phyloP scores from a whole-genome alignment of 2,113 vertebrate genomes.

The Egretta garzetta region DNA sequence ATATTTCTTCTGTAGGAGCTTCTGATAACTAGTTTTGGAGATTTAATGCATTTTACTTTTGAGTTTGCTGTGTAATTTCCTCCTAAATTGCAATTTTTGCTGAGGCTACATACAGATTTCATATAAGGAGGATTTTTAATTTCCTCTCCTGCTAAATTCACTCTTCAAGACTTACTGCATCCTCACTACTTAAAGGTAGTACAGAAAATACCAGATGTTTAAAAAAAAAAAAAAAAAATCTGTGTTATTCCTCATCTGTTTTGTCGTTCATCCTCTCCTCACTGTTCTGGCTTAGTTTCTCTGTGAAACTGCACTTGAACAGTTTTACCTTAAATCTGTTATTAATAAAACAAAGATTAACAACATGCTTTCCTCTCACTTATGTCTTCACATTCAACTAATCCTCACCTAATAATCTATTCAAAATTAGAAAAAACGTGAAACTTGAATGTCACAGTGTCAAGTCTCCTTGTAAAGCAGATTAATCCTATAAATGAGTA shows the following conservation, averaged over 20 bases:
- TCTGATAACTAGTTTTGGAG: not conserved
- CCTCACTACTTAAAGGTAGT: not conserved
- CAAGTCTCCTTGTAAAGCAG: not conserved
- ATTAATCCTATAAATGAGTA: not conserved
- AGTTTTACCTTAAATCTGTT: constrained; percentile 18
- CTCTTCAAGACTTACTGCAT: not conserved
- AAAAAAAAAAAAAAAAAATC: not conserved
- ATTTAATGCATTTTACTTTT: not conserved
- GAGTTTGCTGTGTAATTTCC: not conserved
- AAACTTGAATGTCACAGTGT: not conserved
- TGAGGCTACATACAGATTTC: not conserved
- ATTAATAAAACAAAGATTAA: constrained; percentile 18
- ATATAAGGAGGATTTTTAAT: not conserved
- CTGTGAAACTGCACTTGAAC: not conserved
- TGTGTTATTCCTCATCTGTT: not conserved
- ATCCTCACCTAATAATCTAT: not conserved
- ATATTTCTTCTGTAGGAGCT: not conserved
- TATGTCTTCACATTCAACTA: not conserved
- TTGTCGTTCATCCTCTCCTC: not conserved
- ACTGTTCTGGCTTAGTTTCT: not conserved
- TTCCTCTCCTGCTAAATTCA: constrained; percentile 23
- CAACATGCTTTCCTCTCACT: not conserved
- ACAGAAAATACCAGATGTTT: not conserved
- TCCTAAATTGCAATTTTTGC: not conserved
- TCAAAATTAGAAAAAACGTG: not conserved